Evolutionary conservation across 2,797 vertebrate genomes (phyloP), one percentile per base, ranked within the genome.

Genomic region (Pipistrellus pipistrellus): DNA sequence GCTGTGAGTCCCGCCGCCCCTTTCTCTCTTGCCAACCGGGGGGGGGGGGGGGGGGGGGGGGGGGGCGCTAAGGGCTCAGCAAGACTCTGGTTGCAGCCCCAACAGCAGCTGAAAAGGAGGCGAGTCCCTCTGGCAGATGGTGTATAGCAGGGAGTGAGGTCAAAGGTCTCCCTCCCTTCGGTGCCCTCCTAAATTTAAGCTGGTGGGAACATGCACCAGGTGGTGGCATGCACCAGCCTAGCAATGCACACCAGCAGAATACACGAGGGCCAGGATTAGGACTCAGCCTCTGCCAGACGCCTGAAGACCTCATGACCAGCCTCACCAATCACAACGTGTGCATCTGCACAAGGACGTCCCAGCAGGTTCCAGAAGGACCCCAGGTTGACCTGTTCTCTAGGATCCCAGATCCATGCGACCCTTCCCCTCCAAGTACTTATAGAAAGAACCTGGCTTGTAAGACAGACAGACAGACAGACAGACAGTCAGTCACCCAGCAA

Each of bases 311-410:
- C 27, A 8, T 0, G 11, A 51, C 3, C 41, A 68, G 10, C 48
- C 25, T 27, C 38, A 12, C 30, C 48, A 30, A 21, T 1, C 0
- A 53, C 7, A 2, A 13, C 0, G 14, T 15, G 25, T 7, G 51
- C 62, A 23, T 21, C 0, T n/a, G 41, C 32, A 27, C 41, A 32
- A 0, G 0, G 8, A 30, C 18, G 51, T 20, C n/a, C 15, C 14
- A 1, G 23, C 27, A 25, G 4, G 14, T 11, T 71, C 66, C n/a
- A 4, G 51, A 48, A 48, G 46, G 48, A 21, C 20, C 51, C 25
- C 38, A 21, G 64, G 7, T 4, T 12, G 15, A 20, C 30, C 23
- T 8, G 2, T 0, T 2, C 9, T 30, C 68, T 15, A 0, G 1
- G 64, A 71, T 41, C 81, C 30, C 66, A 32, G 48, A 41, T 30